phyloP scores from a whole-genome alignment of 1,140 invertebrate genomes.

The Conus betulinus region DNA sequence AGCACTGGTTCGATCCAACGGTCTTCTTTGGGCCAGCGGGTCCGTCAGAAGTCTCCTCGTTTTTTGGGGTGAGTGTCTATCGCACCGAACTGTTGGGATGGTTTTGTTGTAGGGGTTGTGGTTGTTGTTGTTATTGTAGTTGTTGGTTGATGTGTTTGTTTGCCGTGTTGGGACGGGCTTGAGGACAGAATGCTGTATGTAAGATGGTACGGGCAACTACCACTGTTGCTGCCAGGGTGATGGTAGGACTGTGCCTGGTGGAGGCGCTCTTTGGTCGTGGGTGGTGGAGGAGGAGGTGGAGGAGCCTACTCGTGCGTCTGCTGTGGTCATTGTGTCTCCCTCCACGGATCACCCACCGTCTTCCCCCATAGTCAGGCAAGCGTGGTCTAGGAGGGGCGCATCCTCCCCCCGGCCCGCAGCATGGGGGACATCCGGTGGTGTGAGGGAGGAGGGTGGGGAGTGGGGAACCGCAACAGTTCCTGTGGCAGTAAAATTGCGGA shows the following conservation, averaged over 20 bases:
- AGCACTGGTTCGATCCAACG: no score
- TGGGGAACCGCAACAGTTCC: constrained; percentile 14
- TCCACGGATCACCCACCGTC: not conserved
- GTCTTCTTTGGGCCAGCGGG: no score
- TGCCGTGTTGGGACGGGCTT: not conserved
- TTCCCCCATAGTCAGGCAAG: not conserved
- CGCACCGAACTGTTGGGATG: not conserved
- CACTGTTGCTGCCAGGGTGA: constrained; percentile 19
- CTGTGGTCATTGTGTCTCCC: not conserved
- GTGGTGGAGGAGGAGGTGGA: not conserved
- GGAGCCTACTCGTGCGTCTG: not conserved
- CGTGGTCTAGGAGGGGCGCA: no score
- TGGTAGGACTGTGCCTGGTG: not conserved
- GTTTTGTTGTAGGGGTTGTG: not conserved
- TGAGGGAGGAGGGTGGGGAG: not conserved
- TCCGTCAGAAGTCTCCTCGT: no score
- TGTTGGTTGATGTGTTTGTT: not conserved
- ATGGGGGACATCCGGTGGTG: not conserved
- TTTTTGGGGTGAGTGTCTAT: no score
- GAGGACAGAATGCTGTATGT: no score
- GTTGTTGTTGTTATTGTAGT: not conserved
- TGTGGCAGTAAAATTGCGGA: constrained; percentile 38
- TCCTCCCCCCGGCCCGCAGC: not conserved
- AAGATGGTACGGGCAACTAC: not conserved
- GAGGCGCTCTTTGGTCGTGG: not conserved